A percentile compares a stretch with the other conserved stretches of the same genome.
phyloP scores from a whole-genome alignment of 2,797 vertebrate genomes.

The Poliocrania exsul region DNA sequence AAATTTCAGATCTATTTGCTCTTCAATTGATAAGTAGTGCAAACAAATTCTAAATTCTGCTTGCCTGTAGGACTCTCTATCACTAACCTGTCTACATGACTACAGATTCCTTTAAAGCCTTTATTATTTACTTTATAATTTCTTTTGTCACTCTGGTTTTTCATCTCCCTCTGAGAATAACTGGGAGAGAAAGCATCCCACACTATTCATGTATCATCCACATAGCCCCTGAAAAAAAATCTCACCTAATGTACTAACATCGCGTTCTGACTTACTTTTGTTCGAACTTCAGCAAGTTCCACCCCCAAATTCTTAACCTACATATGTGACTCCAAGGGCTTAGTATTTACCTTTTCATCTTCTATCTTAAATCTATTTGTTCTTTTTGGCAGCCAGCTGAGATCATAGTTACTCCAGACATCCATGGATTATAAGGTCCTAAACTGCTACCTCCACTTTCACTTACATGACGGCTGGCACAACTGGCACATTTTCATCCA shows the following conservation, averaged over 20 bases:
- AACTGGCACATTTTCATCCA: background rate
- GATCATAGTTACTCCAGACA: background rate
- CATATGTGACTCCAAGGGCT: background rate
- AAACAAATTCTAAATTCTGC: slow-evolving; percentile 44
- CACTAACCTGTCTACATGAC: slow-evolving; percentile 29
- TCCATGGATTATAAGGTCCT: background rate
- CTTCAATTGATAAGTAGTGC: background rate
- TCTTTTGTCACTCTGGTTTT: slow-evolving; percentile 55
- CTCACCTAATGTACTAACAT: slow-evolving; percentile 32
- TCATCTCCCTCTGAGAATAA: slow-evolving; percentile 58
- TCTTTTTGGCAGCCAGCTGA: background rate
- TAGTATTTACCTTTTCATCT: background rate
- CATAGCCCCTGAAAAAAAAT: slow-evolving; percentile 18
- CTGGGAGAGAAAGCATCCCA: slow-evolving; percentile 57
- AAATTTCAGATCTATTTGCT: slow-evolving; percentile 33
- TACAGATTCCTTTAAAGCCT: slow-evolving; percentile 13
- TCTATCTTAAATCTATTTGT: background rate
- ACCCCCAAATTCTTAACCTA: slow-evolving; percentile 40
- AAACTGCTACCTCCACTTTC: background rate
- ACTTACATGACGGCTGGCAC: background rate
- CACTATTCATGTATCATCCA: slow-evolving; percentile 49
- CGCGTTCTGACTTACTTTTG: slow-evolving; percentile 29
- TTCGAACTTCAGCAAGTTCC: slow-evolving; percentile 34
- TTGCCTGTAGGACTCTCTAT: background rate
- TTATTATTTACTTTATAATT: slow-evolving; percentile 59